Base-by-base conservation (phyloP, 2,888 invertebrate species). In the Leistus spinibarbis region DNA sequence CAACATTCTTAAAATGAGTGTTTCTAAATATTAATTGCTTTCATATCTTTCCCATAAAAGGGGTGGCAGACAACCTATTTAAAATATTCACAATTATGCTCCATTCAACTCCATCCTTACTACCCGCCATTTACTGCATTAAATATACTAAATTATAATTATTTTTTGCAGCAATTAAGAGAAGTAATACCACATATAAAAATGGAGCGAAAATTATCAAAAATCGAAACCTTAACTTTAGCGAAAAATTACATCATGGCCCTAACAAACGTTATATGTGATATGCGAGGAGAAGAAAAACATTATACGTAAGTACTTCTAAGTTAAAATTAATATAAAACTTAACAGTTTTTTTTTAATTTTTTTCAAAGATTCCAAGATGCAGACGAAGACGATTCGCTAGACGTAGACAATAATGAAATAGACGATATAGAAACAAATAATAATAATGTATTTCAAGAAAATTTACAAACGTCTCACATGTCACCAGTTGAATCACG, bases 211-310 rank as follows among this genome's bases (percentile, higher is more conserved):
- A 91, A 92, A 83, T 86, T 93, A 81, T 92, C 92, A 79, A 93
- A 93, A 88, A 93, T 93, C 82, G 93, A 93, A 86, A 93, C 93
- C 23, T 87, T 93, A 78, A 93, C 93, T 68, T 86, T 93, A 85
- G 93, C 93, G 79, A 93, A 93, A 87, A 93, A 93, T 88, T 93
- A 93, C 86, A 93, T 93, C 84, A 93, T 93, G 90, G 93, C 93
- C 54, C 86, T 93, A 82, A 93, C 93, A 79, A 93, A 93, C 84
- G 92, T 93, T 81, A 92, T 93, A 81, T 93, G 93, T 85, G 92
- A 92, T 82, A 92, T 92, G 90, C 86, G 92, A 77, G 91, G 91
- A 40, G 92, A 92, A 83, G 89, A 89, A 79, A 89, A 89, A 81
- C 90, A 91, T 79, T 92, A 91, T 85, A 89, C 90, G 88, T 89